Percentiles rank a stretch among this genome's conserved stretches.
Conservation (phyloP, 2,113 vertebrate genomes). For the Brachypodius melanocephalos region DNA sequence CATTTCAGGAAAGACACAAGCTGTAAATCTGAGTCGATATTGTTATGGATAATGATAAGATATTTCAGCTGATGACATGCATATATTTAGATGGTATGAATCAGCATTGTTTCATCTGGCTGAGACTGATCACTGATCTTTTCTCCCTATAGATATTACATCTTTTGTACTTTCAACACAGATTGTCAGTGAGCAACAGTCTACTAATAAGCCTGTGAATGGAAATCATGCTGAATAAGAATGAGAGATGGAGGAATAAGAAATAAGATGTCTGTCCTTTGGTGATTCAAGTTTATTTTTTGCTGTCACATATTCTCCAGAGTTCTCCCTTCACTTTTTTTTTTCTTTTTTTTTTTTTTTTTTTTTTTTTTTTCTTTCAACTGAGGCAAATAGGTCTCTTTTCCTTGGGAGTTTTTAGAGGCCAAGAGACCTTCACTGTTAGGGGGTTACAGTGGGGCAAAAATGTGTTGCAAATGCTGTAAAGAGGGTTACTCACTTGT, state of each 20-base stretch:
- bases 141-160: neutral
- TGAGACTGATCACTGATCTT: neutral
- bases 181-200: neutral
- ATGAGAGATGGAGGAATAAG: neutral
- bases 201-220: neutral
- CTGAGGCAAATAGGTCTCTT: neutral
- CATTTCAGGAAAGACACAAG: neutral
- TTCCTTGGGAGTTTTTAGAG: neutral
- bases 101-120: neutral
- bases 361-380: neutral
- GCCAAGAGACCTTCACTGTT: neutral
- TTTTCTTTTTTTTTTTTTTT: no score
- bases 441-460: neutral
- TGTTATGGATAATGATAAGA: neutral
- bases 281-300: neutral
- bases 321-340: neutral
- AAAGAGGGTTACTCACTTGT: neutral
- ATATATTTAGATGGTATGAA: neutral
- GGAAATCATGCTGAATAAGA: neutral
- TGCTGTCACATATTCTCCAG: neutral
- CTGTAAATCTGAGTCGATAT: neutral
- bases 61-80: neutral
- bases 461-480: neutral
- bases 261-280: neutral
- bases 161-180: neutral